Evolutionary conservation across 2,797 vertebrate species (phyloP), one percentile per base, ranked within the genome.

Genomic region (Lepidocolaptes lacrymiger): DNA sequence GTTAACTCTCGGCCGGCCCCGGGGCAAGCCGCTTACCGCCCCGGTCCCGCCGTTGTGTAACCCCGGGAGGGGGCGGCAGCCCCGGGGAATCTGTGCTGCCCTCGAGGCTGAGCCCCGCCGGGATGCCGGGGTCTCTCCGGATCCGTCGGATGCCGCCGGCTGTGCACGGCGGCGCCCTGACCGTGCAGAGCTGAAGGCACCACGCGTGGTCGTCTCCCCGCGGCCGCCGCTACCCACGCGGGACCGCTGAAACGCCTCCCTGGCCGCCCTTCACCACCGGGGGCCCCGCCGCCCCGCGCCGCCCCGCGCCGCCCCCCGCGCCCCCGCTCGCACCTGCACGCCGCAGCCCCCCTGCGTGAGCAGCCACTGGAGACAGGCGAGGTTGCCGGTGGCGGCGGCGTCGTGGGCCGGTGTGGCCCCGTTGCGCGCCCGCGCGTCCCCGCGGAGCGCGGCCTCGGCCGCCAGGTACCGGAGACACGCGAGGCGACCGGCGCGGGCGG

Each of bases 361-460:
- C 93, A 99, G 98, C 99, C 99, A 99, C 98, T 99, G 99, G 51
- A 99, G 93, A 95, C 99, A 99, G 94, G 97, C 91, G 96, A 99
- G 98, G 98, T 99, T 98, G 55, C 99, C 99, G 23, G 99, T 99
- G 97, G 99, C 99, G 8, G 99, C 99, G 24, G 99, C 99, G 96
- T 99, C 99, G 92, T 99, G 99, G 56, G 98, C 99, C 28, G 99
- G 98, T 6, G 98, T 99, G 28, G 99, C 99, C 34, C 99, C 99
- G 92, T 99, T 99, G 85, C 98, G 98, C 4, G 99, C 99, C 63
- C 98, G 91, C 91, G 97, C 96, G 85, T 98, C 96, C 11, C 98
- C 98, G 32, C 97, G 96, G 85, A 99, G 96, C 4, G 97, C 98
- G 7, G 98, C 98, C 85, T 99, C 99, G 36, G 99, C 98, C 96